Evolutionary conservation across 2,113 vertebrate species (phyloP).

Genomic region (Camelus dromedarius): DNA sequence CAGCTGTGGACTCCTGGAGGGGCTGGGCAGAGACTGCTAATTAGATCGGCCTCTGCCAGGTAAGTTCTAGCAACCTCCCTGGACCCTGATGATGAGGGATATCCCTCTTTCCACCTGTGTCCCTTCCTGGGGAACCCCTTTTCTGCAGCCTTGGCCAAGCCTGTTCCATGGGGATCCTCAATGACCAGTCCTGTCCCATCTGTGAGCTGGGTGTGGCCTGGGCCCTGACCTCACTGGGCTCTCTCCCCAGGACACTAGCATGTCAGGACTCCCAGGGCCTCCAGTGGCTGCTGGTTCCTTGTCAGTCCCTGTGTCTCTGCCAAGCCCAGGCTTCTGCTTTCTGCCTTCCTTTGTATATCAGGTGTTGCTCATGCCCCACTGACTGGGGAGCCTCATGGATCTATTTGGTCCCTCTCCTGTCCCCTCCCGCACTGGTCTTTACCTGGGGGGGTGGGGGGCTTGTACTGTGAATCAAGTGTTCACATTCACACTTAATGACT

Average conservation of each 20-base stretch:
- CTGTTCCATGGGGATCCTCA: not conserved
- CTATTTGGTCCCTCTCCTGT: not conserved
- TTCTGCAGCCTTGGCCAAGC: not conserved
- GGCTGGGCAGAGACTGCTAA: not conserved
- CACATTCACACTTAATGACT: conserved; percentile 81
- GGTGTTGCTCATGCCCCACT: not conserved
- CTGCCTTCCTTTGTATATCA: not conserved
- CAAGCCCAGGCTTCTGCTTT: not conserved
- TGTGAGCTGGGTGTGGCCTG: not conserved
- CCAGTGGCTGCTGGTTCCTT: not conserved
- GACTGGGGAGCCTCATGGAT: conserved; percentile 16
- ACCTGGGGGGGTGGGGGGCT: conserved; percentile 42
- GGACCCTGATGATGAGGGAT: not conserved
- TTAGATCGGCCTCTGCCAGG: not conserved
- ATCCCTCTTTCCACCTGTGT: not conserved
- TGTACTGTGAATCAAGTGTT: conserved; percentile 79
- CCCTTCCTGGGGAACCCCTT: not conserved
- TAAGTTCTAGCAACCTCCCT: not conserved
- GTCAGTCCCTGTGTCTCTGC: not conserved
- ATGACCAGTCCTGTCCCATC: not conserved
- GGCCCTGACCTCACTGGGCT: not conserved
- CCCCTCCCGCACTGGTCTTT: conserved; percentile 45
- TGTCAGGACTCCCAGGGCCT: not conserved
- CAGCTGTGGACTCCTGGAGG: not conserved
- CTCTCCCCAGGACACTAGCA: not conserved